Conservation (phyloP, 2,888 invertebrate genomes). For the Eupithecia centaureata region DNA sequence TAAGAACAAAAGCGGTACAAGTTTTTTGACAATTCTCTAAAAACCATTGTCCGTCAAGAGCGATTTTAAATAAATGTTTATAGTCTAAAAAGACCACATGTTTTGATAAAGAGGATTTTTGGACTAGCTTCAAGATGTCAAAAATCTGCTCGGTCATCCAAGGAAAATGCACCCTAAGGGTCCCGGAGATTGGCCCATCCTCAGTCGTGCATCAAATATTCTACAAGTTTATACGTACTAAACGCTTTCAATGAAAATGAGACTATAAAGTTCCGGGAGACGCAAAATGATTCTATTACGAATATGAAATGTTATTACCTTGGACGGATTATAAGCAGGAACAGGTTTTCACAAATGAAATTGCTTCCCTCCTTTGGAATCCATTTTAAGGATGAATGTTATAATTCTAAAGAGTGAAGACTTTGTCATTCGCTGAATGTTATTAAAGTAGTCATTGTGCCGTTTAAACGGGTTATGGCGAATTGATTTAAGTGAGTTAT, state of each 20-base stretch:
- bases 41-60: not conserved
- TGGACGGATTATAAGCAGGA: slow-evolving; percentile 83
- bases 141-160: not conserved
- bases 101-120: not conserved
- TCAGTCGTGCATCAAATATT: slow-evolving; percentile 77
- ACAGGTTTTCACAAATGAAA: slow-evolving; percentile 83
- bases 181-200: slow-evolving; percentile 74
- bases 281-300: slow-evolving; percentile 83
- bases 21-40: not conserved
- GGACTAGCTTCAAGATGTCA: not conserved
- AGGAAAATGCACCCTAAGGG: slow-evolving; percentile 37
- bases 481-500: slow-evolving; percentile 20
- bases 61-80: no score
- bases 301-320: slow-evolving; percentile 84
- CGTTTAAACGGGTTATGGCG: slow-evolving; percentile 36
- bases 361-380: slow-evolving; percentile 82
- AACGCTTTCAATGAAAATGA: slow-evolving; percentile 83
- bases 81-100: no score
- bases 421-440: slow-evolving; percentile 66
- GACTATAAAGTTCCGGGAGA: slow-evolving; percentile 83
- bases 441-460: slow-evolving; percentile 38
- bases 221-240: slow-evolving; percentile 81
- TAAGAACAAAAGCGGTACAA: not conserved
- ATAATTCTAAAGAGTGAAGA: slow-evolving; percentile 81
- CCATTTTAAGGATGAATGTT: slow-evolving; percentile 82